phyloP scores from a whole-genome alignment of 1,140 invertebrate species.

The Zaprionus africanus region DNA sequence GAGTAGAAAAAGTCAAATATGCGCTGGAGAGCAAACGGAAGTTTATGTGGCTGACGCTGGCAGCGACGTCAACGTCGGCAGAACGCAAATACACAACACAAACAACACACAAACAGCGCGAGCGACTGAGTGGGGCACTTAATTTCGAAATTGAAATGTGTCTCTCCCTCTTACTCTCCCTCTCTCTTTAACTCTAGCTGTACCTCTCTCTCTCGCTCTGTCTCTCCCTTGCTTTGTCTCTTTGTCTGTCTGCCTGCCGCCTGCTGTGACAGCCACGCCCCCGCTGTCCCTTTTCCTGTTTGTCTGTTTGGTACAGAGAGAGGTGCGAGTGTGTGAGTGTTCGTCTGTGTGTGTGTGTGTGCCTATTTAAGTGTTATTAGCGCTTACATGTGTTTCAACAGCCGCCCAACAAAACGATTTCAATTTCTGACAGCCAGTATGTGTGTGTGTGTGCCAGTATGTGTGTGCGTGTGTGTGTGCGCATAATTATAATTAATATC shows the following conservation, averaged over 20 bases:
- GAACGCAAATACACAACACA: conserved; percentile 53
- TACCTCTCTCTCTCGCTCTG: not conserved
- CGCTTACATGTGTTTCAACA: conserved; percentile 72
- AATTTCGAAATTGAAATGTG: conserved; percentile 80
- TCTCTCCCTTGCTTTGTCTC: not conserved
- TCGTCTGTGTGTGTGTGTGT: conserved; percentile 34
- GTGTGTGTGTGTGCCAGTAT: not conserved
- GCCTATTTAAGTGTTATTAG: conserved; percentile 79
- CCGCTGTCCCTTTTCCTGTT: not conserved
- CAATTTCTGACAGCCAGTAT: conserved; percentile 66
- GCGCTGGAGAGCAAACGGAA: conserved; percentile 57
- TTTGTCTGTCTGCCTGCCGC: not conserved
- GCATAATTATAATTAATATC: conserved; percentile 78
- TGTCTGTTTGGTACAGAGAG: not conserved
- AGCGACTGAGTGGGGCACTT: conserved; percentile 72
- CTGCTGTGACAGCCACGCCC: not conserved
- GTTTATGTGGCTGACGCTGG: conserved; percentile 54
- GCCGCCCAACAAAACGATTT: conserved; percentile 62
- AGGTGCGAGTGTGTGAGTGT: conserved; percentile 20
- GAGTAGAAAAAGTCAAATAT: conserved; percentile 52
- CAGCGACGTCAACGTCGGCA: conserved; percentile 18
- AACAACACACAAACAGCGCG: conserved; percentile 46
- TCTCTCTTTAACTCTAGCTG: not conserved
- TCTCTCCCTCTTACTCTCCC: conserved; percentile 26
- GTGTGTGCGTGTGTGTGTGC: conserved; percentile 30